phyloP scores from a whole-genome alignment of 2,113 vertebrate genomes.

The Ammodytes marinus region DNA sequence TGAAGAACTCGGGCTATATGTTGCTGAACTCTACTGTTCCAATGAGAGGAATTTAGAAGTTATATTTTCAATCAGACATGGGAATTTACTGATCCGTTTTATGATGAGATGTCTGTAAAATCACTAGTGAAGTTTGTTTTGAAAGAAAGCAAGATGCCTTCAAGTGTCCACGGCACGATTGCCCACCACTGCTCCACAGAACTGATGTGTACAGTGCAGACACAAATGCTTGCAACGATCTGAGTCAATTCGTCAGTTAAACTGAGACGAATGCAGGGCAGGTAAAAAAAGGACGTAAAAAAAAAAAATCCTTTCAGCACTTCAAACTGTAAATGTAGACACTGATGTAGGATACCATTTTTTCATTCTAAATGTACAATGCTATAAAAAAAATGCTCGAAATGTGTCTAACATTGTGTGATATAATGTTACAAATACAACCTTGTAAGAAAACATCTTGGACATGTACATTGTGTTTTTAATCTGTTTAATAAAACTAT shows the following conservation, averaged over 20 bases:
- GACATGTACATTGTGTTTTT: conserved; percentile 36
- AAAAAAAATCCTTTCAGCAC: background rate
- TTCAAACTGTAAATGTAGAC: conserved; percentile 1
- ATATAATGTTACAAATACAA: background rate
- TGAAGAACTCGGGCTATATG: background rate
- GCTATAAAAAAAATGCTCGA: background rate
- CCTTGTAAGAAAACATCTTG: background rate
- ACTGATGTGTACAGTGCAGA: background rate
- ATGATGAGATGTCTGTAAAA: background rate
- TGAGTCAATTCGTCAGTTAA: conserved; percentile 36
- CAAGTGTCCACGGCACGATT: background rate
- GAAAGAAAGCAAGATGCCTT: conserved; percentile 1
- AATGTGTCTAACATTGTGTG: background rate
- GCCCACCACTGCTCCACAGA: conserved; percentile 5
- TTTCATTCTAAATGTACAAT: background rate
- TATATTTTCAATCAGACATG: background rate
- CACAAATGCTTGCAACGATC: conserved; percentile 12
- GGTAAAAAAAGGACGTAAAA: background rate
- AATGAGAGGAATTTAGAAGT: no score
- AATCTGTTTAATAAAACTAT: conserved; percentile 74
- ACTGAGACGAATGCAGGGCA: background rate
- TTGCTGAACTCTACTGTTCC: background rate
- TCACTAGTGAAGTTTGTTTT: conserved; percentile 1
- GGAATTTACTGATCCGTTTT: background rate
- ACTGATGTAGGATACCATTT: background rate